Percentiles rank a stretch among this genome's conserved stretches.
Evolutionary conservation across 1,140 invertebrate species (phyloP).

Genomic region (Spodoptera frugiperda): DNA sequence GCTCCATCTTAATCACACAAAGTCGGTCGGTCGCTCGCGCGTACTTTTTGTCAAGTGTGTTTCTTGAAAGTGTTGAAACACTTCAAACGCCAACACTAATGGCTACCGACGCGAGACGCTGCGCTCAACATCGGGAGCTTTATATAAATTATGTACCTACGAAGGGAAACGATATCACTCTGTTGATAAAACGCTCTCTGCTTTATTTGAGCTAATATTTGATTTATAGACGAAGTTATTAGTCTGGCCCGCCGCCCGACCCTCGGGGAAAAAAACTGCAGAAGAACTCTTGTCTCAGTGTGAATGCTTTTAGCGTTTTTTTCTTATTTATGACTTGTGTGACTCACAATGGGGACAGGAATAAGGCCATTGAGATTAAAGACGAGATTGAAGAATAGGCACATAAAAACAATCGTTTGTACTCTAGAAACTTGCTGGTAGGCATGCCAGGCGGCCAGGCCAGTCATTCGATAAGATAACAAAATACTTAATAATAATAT

Average conservation of each 20-base stretch:
- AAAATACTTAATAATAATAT: too few relatives aligned
- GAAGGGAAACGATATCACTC: conserved; percentile 35
- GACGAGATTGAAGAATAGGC: conserved; percentile 11
- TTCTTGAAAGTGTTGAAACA: conserved; percentile 45
- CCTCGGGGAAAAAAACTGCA: conserved; percentile 46
- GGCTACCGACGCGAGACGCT: conserved; percentile 39
- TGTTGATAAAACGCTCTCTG: conserved; percentile 46
- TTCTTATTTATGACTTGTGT: conserved; percentile 25
- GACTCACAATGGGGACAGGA: conserved; percentile 11
- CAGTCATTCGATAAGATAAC: too few relatives aligned
- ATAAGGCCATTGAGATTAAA: not conserved
- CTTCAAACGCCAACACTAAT: conserved; percentile 38
- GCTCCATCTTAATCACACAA: conserved; percentile 19
- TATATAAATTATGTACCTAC: conserved; percentile 36
- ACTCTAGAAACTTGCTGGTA: too few relatives aligned
- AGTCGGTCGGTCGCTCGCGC: conserved; percentile 26
- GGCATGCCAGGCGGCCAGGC: too few relatives aligned
- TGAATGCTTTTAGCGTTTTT: conserved; percentile 35
- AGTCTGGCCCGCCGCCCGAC: conserved; percentile 42
- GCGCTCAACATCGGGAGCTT: conserved; percentile 39
- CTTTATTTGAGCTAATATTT: conserved; percentile 62
- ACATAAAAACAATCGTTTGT: not conserved
- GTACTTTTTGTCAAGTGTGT: conserved; percentile 40
- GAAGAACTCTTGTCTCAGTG: conserved; percentile 39
- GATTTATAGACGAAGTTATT: conserved; percentile 62